A percentile compares a stretch with the other conserved stretches of the same genome.
phyloP scores from a whole-genome alignment of 2,888 invertebrate species.

The Hypselothyrea guttata region DNA sequence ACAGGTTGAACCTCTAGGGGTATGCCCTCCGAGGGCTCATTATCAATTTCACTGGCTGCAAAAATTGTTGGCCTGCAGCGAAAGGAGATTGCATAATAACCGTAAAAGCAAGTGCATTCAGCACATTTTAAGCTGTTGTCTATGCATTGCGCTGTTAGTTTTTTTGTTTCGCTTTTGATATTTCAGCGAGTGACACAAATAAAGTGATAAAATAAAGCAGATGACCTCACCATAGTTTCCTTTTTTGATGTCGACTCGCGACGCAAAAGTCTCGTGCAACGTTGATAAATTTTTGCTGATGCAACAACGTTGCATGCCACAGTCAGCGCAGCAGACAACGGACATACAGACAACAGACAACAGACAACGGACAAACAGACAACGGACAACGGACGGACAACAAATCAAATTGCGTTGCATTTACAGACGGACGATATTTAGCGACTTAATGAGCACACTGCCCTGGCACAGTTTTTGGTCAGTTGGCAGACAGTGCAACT shows the following conservation, averaged over 20 bases:
- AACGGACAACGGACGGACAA: not conserved
- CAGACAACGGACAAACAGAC: not conserved
- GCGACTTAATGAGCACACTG: slow-evolving; percentile 62
- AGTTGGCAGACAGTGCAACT: slow-evolving; percentile 48
- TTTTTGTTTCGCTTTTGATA: slow-evolving; percentile 9
- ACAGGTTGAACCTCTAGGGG: slow-evolving; percentile 16
- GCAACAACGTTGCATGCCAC: slow-evolving; percentile 69
- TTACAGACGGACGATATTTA: slow-evolving; percentile 49
- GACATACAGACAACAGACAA: slow-evolving; percentile 6
- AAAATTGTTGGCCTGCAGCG: slow-evolving; percentile 31
- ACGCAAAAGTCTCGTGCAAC: slow-evolving; percentile 75
- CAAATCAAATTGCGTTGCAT: slow-evolving; percentile 63
- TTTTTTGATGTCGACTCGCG: slow-evolving; percentile 57
- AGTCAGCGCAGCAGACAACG: slow-evolving; percentile 54
- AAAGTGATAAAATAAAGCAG: slow-evolving; percentile 59
- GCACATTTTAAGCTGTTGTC: slow-evolving; percentile 34
- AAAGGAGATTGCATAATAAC: slow-evolving; percentile 11
- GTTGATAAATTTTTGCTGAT: slow-evolving; percentile 67
- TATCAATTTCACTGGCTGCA: slow-evolving; percentile 62
- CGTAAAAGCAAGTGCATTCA: slow-evolving; percentile 32
- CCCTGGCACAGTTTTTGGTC: slow-evolving; percentile 63
- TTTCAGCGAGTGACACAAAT: slow-evolving; percentile 63
- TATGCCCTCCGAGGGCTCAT: slow-evolving; percentile 37
- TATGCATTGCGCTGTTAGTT: slow-evolving; percentile 2
- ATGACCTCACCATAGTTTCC: slow-evolving; percentile 74